Evolutionary conservation across 30 jellyfish, hydroid and myxozoan species (phyloP), one percentile per base, ranked within the genome.

Genomic region (Catostylus mosaicus): DNA sequence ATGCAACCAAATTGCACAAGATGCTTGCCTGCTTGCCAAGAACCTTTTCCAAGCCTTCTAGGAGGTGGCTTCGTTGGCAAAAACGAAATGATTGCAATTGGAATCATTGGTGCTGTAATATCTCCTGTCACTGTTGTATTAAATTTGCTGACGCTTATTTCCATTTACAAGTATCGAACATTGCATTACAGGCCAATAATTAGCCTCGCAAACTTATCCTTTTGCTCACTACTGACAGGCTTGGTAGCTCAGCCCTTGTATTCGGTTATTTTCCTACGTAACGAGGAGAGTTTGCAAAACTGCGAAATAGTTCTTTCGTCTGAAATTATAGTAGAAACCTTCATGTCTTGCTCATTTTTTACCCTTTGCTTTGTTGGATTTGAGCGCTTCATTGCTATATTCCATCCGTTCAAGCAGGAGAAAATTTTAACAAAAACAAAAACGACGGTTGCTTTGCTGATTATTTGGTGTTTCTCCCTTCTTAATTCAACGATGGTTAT

Each of bases 301-400:
- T 75, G 87, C 40, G 4, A 10, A 11, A 31, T 36, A 1, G 32
- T 43, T 20, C 23, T 46, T 5, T 69, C 87, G 3, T 75, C 27
- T 23, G 75, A 75, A 45, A 23, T 75, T 8, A 60, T 40, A 18
- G 91, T 45, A 8, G 74, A 60, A 16, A 60, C 54, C 19, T 45
- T 81, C 57, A 36, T 81, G 48, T 30, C 37, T 26, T 51, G 84
- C 54, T 32, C 85, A 6, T 81, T 81, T 48, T 23, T 65, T 29
- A 60, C 91, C 2, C 77, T 81, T 30, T 67, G 80, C 38, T 47
- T 33, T 46, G 91, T 68, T 14, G 64, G 76, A 45, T 27, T 52
- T 30, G 91, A 81, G 61, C 75, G 91, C 23, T 81, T 31, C 76
- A 33, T 66, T 33, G 70, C 91, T 2, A 68, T 81, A 3, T 67